Percentiles rank a stretch among this genome's conserved stretches.
phyloP scores from a whole-genome alignment of 2,888 invertebrate species.

The Physocephala rufipes region DNA sequence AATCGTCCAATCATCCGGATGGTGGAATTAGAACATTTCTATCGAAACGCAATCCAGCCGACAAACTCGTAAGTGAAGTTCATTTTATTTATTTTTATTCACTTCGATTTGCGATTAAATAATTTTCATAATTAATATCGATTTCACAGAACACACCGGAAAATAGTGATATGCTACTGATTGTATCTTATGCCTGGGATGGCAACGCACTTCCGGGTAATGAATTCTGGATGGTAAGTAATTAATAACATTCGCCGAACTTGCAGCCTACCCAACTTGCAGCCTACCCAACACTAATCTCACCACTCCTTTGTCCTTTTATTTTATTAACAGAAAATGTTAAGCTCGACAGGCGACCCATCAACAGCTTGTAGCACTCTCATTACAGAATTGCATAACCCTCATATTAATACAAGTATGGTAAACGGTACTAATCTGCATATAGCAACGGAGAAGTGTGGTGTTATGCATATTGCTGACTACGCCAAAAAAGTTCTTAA shows the following conservation, averaged over 20 bases:
- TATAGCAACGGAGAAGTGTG: conserved; percentile 64
- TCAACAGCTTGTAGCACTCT: conserved; percentile 71
- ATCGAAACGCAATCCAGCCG: conserved; percentile 70
- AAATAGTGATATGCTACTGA: conserved; percentile 49
- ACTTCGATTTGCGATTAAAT: neutral
- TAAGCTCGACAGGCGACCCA: conserved; percentile 68
- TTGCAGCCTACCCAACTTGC: neutral
- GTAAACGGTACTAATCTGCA: conserved; percentile 68
- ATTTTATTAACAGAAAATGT: conserved; percentile 54
- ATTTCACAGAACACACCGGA: conserved; percentile 38
- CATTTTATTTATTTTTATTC: neutral
- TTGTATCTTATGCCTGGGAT: conserved; percentile 68
- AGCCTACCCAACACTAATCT: no score
- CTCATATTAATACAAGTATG: conserved; percentile 67
- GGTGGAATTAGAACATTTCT: conserved; percentile 69
- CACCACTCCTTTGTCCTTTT: neutral
- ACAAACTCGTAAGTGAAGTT: conserved; percentile 60
- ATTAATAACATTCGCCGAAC: neutral
- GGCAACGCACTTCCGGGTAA: conserved; percentile 79
- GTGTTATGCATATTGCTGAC: conserved; percentile 59
- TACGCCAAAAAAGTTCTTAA: conserved; percentile 48
- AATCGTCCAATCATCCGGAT: conserved; percentile 53
- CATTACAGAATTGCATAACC: conserved; percentile 70
- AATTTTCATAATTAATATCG: neutral
- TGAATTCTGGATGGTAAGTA: conserved; percentile 73